phyloP scores from a whole-genome alignment of 2,888 invertebrate species.

The Drosophila percnosoma region DNA sequence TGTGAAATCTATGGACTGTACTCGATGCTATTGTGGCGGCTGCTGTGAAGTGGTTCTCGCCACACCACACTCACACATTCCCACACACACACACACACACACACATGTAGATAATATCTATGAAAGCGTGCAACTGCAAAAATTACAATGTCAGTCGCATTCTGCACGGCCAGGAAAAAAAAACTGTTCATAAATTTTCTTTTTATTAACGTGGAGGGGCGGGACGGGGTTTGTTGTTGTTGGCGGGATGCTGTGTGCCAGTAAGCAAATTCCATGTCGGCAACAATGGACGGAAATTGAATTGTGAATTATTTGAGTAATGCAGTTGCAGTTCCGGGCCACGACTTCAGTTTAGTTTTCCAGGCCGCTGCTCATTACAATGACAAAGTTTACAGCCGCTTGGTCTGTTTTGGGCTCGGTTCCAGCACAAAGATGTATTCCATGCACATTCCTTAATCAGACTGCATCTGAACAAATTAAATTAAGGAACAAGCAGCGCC shows the following conservation, averaged over 20 bases:
- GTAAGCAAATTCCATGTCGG: constrained; percentile 70
- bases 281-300: constrained; percentile 74
- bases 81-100: not conserved
- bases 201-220: constrained; percentile 52
- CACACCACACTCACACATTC: constrained; percentile 17
- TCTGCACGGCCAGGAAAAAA: constrained; percentile 16
- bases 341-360: constrained; percentile 61
- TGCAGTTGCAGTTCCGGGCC: constrained; percentile 68
- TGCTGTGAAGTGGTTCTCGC: constrained; percentile 63
- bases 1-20: constrained; percentile 72
- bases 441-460: constrained; percentile 32
- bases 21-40: constrained; percentile 71
- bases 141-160: constrained; percentile 56
- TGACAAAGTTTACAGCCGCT: constrained; percentile 57
- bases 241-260: constrained; percentile 8
- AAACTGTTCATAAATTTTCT: constrained; percentile 66
- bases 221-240: not conserved
- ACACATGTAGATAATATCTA: constrained; percentile 3
- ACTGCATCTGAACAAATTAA: constrained; percentile 51
- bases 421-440: constrained; percentile 4
- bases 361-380: constrained; percentile 60
- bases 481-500: constrained; percentile 36
- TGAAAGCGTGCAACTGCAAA: constrained; percentile 36
- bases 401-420: not conserved
- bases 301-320: constrained; percentile 76